Conservation (phyloP, 2,113 vertebrate species). For the Mus pahari region DNA sequence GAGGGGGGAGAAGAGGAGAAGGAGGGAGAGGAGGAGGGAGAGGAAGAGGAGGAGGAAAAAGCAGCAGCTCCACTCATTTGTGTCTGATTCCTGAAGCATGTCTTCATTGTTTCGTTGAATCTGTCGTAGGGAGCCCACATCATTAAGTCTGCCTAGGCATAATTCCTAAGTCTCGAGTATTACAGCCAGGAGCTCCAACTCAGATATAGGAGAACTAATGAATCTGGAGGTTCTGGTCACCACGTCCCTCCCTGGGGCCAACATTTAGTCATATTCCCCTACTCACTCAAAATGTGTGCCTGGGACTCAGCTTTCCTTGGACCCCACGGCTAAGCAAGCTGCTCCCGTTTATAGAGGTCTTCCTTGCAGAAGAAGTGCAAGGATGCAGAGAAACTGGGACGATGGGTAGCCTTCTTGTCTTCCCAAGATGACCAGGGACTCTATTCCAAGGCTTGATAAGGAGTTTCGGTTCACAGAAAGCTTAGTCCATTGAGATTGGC, state of each 20-base stretch:
- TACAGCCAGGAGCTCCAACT: neutral
- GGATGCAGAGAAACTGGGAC: neutral
- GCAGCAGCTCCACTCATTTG: neutral
- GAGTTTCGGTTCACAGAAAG: neutral
- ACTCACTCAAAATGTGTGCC: neutral
- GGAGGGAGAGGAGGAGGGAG: accelerated
- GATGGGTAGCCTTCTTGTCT: neutral
- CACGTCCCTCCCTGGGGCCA: neutral
- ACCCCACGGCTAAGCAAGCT: neutral
- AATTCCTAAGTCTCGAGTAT: neutral
- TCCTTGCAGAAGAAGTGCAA: neutral
- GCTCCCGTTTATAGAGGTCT: neutral
- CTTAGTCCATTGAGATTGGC: neutral
- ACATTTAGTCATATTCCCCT: neutral
- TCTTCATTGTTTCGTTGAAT: neutral
- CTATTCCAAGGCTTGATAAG: neutral
- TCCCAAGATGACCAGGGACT: neutral
- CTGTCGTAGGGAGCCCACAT: neutral
- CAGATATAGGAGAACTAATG: neutral
- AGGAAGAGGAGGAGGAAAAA: too few species aligned
- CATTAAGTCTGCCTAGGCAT: neutral
- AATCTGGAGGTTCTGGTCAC: neutral
- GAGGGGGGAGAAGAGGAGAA: too few species aligned
- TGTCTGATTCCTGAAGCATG: neutral
- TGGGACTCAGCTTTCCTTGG: neutral